Conservation (phyloP, 2,797 vertebrate species). For the Simalia tracyae region DNA sequence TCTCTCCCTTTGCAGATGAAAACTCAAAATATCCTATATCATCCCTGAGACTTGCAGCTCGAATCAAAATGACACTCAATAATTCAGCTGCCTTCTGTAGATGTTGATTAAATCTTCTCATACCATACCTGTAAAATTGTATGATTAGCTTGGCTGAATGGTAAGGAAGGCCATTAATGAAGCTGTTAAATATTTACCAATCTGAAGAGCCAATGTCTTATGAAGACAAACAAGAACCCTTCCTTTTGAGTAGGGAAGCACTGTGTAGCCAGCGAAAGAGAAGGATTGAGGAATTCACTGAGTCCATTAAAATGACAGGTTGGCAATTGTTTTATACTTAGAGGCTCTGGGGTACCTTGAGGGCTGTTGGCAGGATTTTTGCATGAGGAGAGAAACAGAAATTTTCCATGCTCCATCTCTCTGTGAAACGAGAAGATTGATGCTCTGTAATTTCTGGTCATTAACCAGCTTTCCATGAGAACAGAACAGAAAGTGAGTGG, state of each 20-base stretch:
- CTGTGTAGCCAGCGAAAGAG: not conserved
- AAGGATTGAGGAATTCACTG: not conserved
- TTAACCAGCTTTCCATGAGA: slow-evolving; percentile 24
- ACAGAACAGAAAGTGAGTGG: not conserved
- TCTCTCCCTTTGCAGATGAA: not conserved
- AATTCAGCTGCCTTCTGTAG: not conserved
- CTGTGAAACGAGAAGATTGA: slow-evolving; percentile 11
- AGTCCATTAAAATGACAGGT: slow-evolving; percentile 9
- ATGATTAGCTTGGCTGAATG: not conserved
- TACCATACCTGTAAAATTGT: not conserved
- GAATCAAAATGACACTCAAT: not conserved
- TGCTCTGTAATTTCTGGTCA: slow-evolving; percentile 14
- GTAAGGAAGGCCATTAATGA: not conserved
- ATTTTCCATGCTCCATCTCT: slow-evolving; percentile 23
- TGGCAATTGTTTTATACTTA: slow-evolving; percentile 27
- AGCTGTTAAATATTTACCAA: not conserved
- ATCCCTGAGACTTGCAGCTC: not conserved
- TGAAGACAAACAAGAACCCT: not conserved
- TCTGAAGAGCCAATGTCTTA: not conserved
- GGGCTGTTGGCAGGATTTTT: slow-evolving; percentile 13
- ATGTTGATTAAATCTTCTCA: not conserved
- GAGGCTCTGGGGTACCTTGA: slow-evolving; percentile 1
- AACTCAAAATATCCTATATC: not conserved
- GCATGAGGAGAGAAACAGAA: slow-evolving; percentile 8
- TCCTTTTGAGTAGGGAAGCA: not conserved